phyloP scores from a whole-genome alignment of 2,797 vertebrate genomes.

The Manis javanica region DNA sequence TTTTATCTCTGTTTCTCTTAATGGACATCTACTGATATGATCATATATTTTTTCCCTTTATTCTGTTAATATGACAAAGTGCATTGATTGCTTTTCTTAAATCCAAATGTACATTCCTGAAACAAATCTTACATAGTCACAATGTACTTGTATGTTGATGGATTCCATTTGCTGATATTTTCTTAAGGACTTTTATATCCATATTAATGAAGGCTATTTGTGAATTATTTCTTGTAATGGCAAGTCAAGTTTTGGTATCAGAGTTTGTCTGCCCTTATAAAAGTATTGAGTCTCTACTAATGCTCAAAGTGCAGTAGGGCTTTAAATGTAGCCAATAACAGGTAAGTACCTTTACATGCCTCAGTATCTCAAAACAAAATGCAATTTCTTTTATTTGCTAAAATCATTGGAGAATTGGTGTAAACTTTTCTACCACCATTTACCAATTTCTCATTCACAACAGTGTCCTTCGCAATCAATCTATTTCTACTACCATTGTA shows the following conservation, averaged over 20 bases:
- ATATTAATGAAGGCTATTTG: background rate
- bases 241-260: background rate
- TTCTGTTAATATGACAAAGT: background rate
- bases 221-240: background rate
- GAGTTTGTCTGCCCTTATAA: background rate
- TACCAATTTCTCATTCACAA: background rate
- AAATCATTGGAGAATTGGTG: background rate
- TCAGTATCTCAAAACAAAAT: background rate
- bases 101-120: background rate
- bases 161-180: background rate
- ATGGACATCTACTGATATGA: background rate
- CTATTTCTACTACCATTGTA: background rate
- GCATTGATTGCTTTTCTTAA: background rate
- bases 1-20: background rate
- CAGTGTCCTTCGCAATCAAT: background rate
- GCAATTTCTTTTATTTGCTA: background rate
- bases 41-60: background rate
- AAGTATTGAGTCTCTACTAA: background rate
- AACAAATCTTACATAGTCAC: background rate
- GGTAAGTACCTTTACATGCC: background rate
- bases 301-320: background rate
- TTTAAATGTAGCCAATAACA: slow-evolving; percentile 1
- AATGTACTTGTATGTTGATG: background rate
- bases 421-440: background rate
- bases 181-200: background rate